Base-by-base conservation (phyloP, 1,140 invertebrate species). In the Drosophila guanche region DNA sequence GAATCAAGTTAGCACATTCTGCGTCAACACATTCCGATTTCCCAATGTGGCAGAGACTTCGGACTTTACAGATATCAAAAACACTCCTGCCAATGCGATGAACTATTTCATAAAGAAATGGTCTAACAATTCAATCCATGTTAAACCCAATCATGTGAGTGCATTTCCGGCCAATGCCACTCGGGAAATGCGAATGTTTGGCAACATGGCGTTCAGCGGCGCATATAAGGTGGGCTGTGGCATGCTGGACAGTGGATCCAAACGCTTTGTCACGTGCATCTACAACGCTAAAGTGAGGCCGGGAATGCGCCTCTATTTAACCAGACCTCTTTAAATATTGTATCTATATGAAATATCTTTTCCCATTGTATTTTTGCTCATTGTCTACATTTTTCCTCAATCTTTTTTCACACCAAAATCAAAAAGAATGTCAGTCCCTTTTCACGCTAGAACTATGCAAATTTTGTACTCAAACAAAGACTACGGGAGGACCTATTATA, bases 11-110 rank as follows among this genome's bases (percentile, higher is more conserved):
- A 16, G 4, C 3, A 5, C 3, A 3, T 0, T 16, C 2, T 73
- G 70, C 16, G 57, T 62, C 1, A 73, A 73, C 20, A 62, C 66
- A 1, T 41, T 42, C 2, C 51, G 40, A 2, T 55, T 43, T 22
- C 40, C 23, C 8, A 12, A 50, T n/a, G 59, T 63, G 37, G 59
- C 51, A n/a, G 58, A 62, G 25, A 62, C 16, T 12, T n/a, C 63
- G 2, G 48, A 48, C n/a, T 42, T 16, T 3, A n/a, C 16, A 1
- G 5, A n/a, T 6, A 8, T 7, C 0, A 0, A 29, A 5, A 5
- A 0, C 0, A 0, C 10, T 5, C 8, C 5, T 4, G 27, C 3
- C 14, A 5, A 1, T 2, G n/a, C 23, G 16, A 25, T 55, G 2
- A 10, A 12, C 5, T 0, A 0, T 4, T 55, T 55, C 3, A 0